These are phyloP conservation scores for Coturnix japonica DNA, from an alignment of 2,113 vertebrate species.

Conservation along the genomic window DNA sequence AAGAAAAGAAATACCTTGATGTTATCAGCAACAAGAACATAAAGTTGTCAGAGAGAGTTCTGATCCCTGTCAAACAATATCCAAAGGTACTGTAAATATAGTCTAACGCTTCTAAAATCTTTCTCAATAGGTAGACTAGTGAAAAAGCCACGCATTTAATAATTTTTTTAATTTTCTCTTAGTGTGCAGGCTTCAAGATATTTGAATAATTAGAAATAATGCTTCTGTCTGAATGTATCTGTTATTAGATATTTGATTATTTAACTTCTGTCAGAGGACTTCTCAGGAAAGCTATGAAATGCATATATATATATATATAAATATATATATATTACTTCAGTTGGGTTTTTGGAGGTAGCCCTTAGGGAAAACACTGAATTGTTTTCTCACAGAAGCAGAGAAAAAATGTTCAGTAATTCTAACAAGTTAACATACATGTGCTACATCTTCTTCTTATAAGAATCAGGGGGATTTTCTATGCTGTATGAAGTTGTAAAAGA, in stretches of 20 bases:
- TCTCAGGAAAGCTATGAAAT: background rate
- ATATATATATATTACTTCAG: too few species aligned
- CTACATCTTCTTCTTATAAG: background rate
- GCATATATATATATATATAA: background rate
- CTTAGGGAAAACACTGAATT: background rate
- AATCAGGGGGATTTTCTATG: background rate
- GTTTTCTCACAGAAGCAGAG: background rate
- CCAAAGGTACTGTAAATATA: conserved; percentile 89
- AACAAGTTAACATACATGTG: background rate
- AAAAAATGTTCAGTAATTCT: background rate
- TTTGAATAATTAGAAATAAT: background rate
- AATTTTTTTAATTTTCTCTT: background rate
- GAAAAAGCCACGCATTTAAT: background rate
- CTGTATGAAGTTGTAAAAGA: background rate
- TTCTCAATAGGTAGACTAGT: background rate
- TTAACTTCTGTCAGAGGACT: background rate
- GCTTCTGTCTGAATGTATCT: background rate
- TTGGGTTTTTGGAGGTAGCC: background rate
- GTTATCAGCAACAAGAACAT: conserved; percentile 99
- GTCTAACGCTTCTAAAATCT: background rate
- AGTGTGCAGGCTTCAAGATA: background rate
- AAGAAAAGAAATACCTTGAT: conserved; percentile 97
- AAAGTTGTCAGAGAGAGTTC: conserved; percentile 95
- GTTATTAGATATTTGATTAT: background rate
- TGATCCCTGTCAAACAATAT: conserved; percentile 98